These are phyloP conservation scores for Bembecia ichneumoniformis DNA, from an alignment of 2,888 invertebrate species.

Conservation along the genomic window DNA sequence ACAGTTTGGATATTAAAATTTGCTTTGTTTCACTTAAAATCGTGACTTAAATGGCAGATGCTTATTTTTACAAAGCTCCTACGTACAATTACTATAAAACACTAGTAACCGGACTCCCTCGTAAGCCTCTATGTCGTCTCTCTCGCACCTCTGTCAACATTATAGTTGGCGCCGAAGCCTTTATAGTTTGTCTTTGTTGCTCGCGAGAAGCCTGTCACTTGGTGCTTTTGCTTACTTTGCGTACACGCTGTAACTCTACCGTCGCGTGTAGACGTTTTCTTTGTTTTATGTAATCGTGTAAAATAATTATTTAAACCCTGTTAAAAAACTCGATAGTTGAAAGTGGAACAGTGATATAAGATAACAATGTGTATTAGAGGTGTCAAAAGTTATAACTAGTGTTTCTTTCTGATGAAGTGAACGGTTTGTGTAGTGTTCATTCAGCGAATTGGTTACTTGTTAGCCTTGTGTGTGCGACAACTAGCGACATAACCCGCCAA, in stretches of 20 bases:
- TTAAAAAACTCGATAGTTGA: neutral
- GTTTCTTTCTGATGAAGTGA: conserved; percentile 46
- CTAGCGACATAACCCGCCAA: conserved; percentile 32
- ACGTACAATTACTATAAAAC: conserved; percentile 40
- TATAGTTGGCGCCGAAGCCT: conserved; percentile 52
- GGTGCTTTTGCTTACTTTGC: conserved; percentile 28
- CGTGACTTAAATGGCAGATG: neutral
- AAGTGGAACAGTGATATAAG: neutral
- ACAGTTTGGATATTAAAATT: too few relatives aligned
- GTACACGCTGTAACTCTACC: conserved; percentile 49
- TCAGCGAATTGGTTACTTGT: conserved; percentile 44
- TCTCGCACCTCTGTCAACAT: conserved; percentile 27
- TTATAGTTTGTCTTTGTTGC: conserved; percentile 44
- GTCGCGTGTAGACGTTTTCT: conserved; percentile 41
- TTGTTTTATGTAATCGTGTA: neutral
- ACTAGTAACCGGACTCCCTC: conserved; percentile 64
- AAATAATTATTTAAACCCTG: neutral
- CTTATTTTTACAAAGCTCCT: neutral
- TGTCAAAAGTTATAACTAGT: conserved; percentile 48
- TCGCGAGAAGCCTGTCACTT: conserved; percentile 54
- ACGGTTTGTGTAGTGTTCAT: conserved; percentile 46
- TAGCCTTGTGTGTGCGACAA: conserved; percentile 50
- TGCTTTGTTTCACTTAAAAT: neutral
- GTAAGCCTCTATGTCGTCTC: conserved; percentile 44
- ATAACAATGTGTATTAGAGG: conserved; percentile 12